Evolutionary conservation across 92 coral and sea anemone species (phyloP).

Genomic region (Plumapathes pennacea): DNA sequence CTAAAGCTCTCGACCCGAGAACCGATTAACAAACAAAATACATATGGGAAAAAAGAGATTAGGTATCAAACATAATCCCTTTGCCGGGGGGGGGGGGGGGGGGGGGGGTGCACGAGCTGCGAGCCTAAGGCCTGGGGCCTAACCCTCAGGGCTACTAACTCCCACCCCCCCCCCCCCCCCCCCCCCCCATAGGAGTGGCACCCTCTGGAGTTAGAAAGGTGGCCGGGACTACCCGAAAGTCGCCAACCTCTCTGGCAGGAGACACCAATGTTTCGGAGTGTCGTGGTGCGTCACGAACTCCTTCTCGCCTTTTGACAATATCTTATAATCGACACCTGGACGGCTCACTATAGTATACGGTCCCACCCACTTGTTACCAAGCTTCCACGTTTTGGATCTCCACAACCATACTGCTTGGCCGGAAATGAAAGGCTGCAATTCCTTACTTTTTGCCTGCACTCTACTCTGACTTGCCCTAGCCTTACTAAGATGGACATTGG

Average conservation of each 20-base stretch:
- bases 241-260: conserved; percentile 38
- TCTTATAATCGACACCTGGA: conserved; percentile 41
- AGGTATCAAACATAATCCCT: no score
- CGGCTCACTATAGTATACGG: conserved; percentile 25
- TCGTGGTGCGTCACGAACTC: conserved; percentile 35
- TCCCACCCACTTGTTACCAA: conserved; percentile 49
- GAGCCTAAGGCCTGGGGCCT: no score
- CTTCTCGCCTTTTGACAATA: conserved; percentile 21
- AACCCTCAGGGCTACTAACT: no score
- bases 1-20: no score
- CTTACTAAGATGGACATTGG: conserved; percentile 17
- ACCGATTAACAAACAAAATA: no score
- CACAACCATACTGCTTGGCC: conserved; percentile 34
- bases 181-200: no score
- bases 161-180: no score
- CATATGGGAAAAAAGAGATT: no score
- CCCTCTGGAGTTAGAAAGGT: no score
- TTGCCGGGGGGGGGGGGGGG: no score
- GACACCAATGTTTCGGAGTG: conserved; percentile 43
- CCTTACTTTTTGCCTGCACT: not conserved
- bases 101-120: no score
- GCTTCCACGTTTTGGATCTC: conserved; percentile 48
- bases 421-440: no score
- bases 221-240: conserved; percentile 39
- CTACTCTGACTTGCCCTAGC: conserved; percentile 4